These are phyloP conservation scores for Metridium senile DNA, from an alignment of 92 coral and sea anemone species.

Conservation along the genomic window DNA sequence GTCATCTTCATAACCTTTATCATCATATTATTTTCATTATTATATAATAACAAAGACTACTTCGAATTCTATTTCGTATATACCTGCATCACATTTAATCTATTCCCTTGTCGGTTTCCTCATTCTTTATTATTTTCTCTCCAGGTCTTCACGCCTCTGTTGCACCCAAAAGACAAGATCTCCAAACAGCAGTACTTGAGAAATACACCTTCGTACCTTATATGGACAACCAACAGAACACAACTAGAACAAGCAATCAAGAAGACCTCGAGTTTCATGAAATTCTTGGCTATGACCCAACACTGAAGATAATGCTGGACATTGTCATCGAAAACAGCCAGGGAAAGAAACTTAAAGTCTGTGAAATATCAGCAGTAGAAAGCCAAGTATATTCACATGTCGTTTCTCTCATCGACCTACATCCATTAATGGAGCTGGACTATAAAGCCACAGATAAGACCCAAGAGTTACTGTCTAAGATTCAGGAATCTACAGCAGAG, in stretches of 20 bases:
- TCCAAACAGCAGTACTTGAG: slow-evolving; percentile 69
- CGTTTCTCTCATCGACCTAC: slow-evolving; percentile 55
- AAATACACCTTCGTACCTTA: slow-evolving; percentile 73
- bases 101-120: neutral
- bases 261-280: slow-evolving; percentile 42
- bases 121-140: neutral
- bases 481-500: slow-evolving; percentile 49
- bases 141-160: slow-evolving; percentile 85
- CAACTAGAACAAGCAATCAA: neutral
- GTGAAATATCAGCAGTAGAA: slow-evolving; percentile 75
- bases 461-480: slow-evolving; percentile 46
- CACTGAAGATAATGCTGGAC: slow-evolving; percentile 71
- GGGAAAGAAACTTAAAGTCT: slow-evolving; percentile 50
- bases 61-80: too few relatives aligned
- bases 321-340: slow-evolving; percentile 69
- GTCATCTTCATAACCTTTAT: too few relatives aligned
- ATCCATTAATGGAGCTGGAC: slow-evolving; percentile 68
- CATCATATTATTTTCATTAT: too few relatives aligned
- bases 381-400: slow-evolving; percentile 62
- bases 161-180: slow-evolving; percentile 74
- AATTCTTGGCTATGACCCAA: slow-evolving; percentile 54
- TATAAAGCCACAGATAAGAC: slow-evolving; percentile 75
- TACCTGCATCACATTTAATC: too few relatives aligned
- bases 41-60: too few relatives aligned
- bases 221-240: slow-evolving; percentile 37